These are phyloP conservation scores for Mechanitis mazaeus DNA, from an alignment of 2,888 invertebrate genomes.

Conservation along the genomic window DNA sequence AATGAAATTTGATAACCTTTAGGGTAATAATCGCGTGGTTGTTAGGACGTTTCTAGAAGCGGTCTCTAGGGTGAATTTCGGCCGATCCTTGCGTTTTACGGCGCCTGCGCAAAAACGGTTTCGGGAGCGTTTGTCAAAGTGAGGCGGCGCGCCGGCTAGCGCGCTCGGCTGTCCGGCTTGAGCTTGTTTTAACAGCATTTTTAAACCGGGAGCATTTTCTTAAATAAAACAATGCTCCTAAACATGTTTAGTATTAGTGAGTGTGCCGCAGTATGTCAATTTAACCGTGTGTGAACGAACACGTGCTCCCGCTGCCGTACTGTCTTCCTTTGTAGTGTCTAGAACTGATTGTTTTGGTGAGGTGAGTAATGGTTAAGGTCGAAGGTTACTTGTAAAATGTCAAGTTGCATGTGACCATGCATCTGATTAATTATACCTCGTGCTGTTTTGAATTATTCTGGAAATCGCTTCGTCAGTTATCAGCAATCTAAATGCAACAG, in stretches of 20 bases:
- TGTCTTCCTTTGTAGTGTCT: conserved; percentile 61
- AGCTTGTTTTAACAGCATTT: conserved; percentile 52
- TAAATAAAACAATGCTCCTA: conserved; percentile 59
- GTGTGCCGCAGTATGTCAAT: conserved; percentile 58
- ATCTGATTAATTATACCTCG: conserved; percentile 46
- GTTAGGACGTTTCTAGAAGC: conserved; percentile 38
- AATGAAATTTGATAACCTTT: conserved; percentile 29
- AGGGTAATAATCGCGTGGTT: neutral
- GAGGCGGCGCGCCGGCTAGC: conserved; percentile 76
- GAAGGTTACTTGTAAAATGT: conserved; percentile 54
- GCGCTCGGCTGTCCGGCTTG: conserved; percentile 74
- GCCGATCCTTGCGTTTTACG: conserved; percentile 62
- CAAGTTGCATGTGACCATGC: conserved; percentile 32
- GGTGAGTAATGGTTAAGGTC: conserved; percentile 63
- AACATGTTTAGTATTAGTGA: conserved; percentile 42
- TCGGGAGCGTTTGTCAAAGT: conserved; percentile 55
- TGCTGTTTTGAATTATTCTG: conserved; percentile 50
- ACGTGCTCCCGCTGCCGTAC: conserved; percentile 45
- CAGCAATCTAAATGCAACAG: conserved; percentile 9
- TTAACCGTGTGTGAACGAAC: conserved; percentile 44
- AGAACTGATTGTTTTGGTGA: conserved; percentile 62
- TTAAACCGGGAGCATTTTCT: conserved; percentile 43
- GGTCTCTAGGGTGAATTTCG: conserved; percentile 56
- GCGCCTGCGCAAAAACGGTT: conserved; percentile 64
- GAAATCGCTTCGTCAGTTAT: conserved; percentile 40